Evolutionary conservation across 2,113 vertebrate species (phyloP).

Genomic region (Chamaetylas fuelleborni): DNA sequence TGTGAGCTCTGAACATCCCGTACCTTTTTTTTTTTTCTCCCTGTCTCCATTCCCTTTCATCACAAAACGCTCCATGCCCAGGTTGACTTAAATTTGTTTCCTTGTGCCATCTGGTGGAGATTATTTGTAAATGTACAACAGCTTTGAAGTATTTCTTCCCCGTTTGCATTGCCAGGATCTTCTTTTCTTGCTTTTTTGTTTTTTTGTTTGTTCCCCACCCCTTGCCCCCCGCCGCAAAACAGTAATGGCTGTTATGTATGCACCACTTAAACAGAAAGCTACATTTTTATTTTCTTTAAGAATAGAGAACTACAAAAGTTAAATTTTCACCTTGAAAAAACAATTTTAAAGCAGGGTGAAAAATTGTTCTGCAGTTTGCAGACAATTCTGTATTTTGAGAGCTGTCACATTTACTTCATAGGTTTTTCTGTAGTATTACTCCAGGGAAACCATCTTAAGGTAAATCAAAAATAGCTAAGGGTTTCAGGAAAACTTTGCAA

Average conservation of each 20-base stretch:
- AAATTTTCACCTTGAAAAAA: not conserved
- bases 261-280: not conserved
- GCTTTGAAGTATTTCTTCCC: not conserved
- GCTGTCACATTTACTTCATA: not conserved
- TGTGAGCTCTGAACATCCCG: not conserved
- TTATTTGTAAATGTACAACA: constrained; percentile 1
- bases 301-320: not conserved
- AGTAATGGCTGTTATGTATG: not conserved
- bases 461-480: not conserved
- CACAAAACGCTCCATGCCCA: not conserved
- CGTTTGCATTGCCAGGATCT: accelerated
- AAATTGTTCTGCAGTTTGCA: not conserved
- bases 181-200: no score
- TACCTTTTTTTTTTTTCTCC: not conserved
- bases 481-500: not conserved
- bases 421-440: not conserved
- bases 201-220: not conserved
- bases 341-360: not conserved
- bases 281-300: not conserved
- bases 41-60: accelerated
- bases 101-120: constrained; percentile 73
- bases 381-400: not conserved
- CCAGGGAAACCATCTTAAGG: not conserved
- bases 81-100: constrained; percentile 64
- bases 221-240: not conserved